Conservation (phyloP, 2,113 vertebrate genomes). For the Podiceps cristatus region DNA sequence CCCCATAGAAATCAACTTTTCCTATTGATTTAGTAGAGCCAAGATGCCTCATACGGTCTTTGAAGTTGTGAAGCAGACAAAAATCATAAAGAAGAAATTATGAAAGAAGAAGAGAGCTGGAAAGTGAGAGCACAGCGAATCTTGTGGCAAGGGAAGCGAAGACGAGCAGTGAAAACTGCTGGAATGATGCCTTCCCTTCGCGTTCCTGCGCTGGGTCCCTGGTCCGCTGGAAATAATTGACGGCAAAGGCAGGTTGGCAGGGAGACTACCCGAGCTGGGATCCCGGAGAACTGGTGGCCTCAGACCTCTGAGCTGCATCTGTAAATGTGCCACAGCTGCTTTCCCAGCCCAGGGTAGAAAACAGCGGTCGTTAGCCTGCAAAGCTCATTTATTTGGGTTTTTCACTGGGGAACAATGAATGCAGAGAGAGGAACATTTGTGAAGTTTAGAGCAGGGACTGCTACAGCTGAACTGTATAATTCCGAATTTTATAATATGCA, state of each 20-base stretch:
- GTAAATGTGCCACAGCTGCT: neutral
- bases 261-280: neutral
- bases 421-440: neutral
- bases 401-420: neutral
- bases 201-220: neutral
- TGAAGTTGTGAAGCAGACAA: slow-evolving; percentile 3
- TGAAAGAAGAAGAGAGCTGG: neutral
- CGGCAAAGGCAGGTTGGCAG: neutral
- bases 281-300: neutral
- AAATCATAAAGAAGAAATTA: neutral
- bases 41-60: neutral
- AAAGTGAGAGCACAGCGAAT: neutral
- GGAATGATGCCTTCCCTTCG: neutral
- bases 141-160: neutral
- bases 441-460: neutral
- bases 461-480: neutral
- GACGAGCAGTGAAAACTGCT: neutral
- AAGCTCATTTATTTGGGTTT: neutral
- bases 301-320: neutral
- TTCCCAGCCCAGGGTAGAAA: neutral
- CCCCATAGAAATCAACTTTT: slow-evolving; percentile 44
- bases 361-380: neutral
- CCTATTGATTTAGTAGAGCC: neutral
- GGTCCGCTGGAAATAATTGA: neutral
- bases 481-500: neutral